Evolutionary conservation across 1,140 invertebrate species (phyloP), one percentile per base, ranked within the genome.

Genomic region (Vanessa tameamea): DNA sequence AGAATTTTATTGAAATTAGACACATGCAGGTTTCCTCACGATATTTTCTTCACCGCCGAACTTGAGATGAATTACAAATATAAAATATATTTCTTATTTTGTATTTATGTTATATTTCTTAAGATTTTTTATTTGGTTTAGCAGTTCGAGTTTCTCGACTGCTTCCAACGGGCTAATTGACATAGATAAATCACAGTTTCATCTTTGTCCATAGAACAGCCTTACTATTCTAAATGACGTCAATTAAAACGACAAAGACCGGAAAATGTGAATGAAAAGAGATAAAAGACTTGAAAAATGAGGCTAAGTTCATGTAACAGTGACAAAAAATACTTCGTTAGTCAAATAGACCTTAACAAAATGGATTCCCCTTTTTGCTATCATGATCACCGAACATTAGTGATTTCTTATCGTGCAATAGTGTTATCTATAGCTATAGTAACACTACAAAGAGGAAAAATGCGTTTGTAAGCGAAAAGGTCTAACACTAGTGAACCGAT

Each of bases 281-380:
- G 70, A 73, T 75, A 76, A 78, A 78, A 76, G 63, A 69, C 66
- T 65, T 76, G 71, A 80, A 80, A 80, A 80, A 77, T 77, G 69
- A 73, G 48, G 63, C 51, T 47, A 23, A 64, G 61, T 64, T 20
- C 43, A 16, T 69, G 55, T 76, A 64, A 65, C 64, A 72, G 64
- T 76, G 73, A 80, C 71, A 78, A 78, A 80, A 72, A 71, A 68
- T 64, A 64, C 75, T 76, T 77, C 70, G 75, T 78, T 75, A 78
- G 69, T 77, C 43, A 72, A 78, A 80, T 50, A 53, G 59, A 51
- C 48, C 48, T 51, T n/a, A n/a, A 51, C n/a, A 51, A 51, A 51
- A 15, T 51, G 48, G n/a, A 14, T n/a, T 51, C 48, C 48, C 48
- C 48, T 51, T 14, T 13, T 51, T n/a, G n/a, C n/a, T 15, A 15